Evolutionary conservation across 2,888 invertebrate genomes (phyloP).

Genomic region (Idaea dimidiata): DNA sequence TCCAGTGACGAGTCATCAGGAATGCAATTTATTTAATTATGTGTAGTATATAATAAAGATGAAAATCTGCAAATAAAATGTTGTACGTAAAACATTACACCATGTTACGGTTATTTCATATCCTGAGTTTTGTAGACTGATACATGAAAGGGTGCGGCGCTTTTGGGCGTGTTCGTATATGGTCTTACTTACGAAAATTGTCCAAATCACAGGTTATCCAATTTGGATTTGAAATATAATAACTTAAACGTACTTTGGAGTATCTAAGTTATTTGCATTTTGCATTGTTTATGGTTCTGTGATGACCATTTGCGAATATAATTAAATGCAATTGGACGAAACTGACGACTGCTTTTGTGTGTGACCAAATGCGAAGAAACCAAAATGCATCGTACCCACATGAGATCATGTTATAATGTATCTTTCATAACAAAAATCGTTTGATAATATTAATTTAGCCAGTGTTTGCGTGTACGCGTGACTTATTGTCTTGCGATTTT

Average conservation of each 20-base stretch:
- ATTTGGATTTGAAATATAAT: too few relatives aligned
- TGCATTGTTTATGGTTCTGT: too few relatives aligned
- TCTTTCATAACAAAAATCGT: constrained; percentile 43
- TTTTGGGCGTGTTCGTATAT: too few relatives aligned
- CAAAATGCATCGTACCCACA: too few relatives aligned
- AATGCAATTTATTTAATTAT: constrained; percentile 80
- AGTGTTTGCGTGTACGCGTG: constrained; percentile 69
- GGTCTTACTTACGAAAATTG: too few relatives aligned
- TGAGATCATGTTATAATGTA: constrained; percentile 57
- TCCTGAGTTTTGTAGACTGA: constrained; percentile 74
- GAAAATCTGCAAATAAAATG: constrained; percentile 76
- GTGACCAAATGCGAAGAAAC: too few relatives aligned
- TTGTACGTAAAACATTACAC: constrained; percentile 68
- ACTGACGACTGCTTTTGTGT: too few relatives aligned
- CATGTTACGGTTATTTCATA: constrained; percentile 70
- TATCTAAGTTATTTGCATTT: too few relatives aligned
- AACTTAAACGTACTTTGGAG: too few relatives aligned
- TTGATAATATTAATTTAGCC: constrained; percentile 66
- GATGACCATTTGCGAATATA: too few relatives aligned
- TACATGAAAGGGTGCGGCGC: constrained; percentile 27
- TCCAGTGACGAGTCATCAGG: constrained; percentile 69
- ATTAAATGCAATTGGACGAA: too few relatives aligned
- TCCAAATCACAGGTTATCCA: too few relatives aligned
- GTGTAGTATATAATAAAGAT: constrained; percentile 67
- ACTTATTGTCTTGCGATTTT: constrained; percentile 66